Percentiles rank a stretch among this genome's conserved stretches.
Conservation (phyloP, 1,140 invertebrate species). For the Aporrectodea caliginosa region DNA sequence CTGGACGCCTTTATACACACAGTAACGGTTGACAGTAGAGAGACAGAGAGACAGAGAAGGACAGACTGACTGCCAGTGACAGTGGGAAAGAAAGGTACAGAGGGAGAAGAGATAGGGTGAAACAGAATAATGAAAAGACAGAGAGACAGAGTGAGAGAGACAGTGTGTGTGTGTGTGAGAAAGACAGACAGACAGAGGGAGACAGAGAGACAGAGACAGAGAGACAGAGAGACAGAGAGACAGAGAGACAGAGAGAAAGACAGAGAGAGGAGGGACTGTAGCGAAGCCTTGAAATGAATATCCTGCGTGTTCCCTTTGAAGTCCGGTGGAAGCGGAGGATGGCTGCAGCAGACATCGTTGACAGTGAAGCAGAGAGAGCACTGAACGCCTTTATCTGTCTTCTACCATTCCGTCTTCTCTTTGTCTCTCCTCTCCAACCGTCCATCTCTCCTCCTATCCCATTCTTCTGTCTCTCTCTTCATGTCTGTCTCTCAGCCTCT, state of each 20-base stretch:
- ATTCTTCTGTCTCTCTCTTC: no score
- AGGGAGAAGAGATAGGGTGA: slow-evolving; percentile 16
- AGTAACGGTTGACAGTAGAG: slow-evolving; percentile 16
- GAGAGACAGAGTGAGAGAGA: slow-evolving; percentile 20
- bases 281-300: no score
- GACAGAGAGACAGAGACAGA: not conserved
- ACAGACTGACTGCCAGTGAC: slow-evolving; percentile 23
- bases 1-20: no score
- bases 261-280: not conserved
- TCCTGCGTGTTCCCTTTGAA: no score
- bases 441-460: no score
- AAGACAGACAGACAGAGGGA: slow-evolving; percentile 14
- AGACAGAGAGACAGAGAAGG: slow-evolving; percentile 18
- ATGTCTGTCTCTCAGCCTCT: no score
- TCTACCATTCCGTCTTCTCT: no score
- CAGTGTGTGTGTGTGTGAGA: not conserved
- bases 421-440: no score
- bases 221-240: not conserved
- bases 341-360: no score
- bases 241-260: not conserved
- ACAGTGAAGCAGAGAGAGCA: no score
- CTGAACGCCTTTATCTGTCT: no score
- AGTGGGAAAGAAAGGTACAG: slow-evolving; percentile 16
- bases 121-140: slow-evolving; percentile 18
- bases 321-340: no score